Conservation (phyloP, 2,888 invertebrate genomes). For the Resseliella maxima region DNA sequence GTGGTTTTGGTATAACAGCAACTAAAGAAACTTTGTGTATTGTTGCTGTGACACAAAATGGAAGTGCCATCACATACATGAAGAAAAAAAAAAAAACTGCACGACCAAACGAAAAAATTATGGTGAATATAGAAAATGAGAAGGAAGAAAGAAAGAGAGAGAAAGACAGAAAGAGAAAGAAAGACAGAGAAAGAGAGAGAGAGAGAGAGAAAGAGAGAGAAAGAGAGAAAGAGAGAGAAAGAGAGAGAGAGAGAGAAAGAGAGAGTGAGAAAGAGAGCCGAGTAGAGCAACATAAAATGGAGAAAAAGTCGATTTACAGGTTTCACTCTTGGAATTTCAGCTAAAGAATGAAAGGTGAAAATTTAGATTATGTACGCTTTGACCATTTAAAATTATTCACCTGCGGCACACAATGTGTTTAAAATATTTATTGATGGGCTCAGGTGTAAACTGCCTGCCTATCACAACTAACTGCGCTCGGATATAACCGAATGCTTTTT, state of each 20-base stretch:
- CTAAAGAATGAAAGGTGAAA: conserved; percentile 37
- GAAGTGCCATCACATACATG: background rate
- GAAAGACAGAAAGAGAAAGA: background rate
- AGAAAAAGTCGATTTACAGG: background rate
- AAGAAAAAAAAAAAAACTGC: background rate
- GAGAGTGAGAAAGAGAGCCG: too few species aligned
- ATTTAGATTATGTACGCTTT: conserved; percentile 51
- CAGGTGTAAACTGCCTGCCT: conserved; percentile 45
- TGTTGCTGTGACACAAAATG: background rate
- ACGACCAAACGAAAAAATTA: too few species aligned
- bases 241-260: too few species aligned
- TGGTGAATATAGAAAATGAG: too few species aligned
- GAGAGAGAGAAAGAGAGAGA: too few species aligned
- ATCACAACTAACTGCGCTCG: background rate
- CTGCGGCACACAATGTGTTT: conserved; percentile 49
- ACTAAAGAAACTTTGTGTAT: background rate
- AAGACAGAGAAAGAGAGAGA: too few species aligned
- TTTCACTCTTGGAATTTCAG: background rate
- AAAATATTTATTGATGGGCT: conserved; percentile 51
- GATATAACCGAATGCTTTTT: background rate
- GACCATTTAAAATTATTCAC: conserved; percentile 51
- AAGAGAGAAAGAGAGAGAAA: too few species aligned
- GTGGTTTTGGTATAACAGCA: background rate
- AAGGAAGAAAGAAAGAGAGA: background rate
- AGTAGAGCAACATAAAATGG: background rate